These are phyloP conservation scores for Acanthurus tractus DNA, from an alignment of 2,797 vertebrate species.

Conservation along the genomic window DNA sequence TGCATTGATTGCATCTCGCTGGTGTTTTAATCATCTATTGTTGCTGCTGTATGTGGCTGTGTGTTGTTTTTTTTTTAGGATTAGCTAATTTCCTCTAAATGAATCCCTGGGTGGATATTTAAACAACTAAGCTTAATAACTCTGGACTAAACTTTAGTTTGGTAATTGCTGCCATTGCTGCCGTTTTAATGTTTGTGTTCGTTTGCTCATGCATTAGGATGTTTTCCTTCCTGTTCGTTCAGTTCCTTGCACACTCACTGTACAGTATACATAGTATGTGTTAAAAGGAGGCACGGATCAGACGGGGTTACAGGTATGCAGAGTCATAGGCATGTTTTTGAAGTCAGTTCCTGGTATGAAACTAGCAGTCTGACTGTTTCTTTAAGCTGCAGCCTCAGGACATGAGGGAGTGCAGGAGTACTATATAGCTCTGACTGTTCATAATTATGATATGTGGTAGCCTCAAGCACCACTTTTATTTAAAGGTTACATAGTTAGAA, in stretches of 20 bases:
- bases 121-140: constrained; percentile 64
- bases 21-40: constrained; percentile 62
- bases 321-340: constrained; percentile 18
- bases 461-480: constrained; percentile 25
- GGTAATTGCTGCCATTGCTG: constrained; percentile 44
- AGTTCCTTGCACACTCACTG: neutral
- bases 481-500: constrained; percentile 21
- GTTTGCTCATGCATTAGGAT: constrained; percentile 24
- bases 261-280: neutral
- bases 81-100: constrained; percentile 61
- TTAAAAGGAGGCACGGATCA: constrained; percentile 12
- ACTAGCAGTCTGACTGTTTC: constrained; percentile 6
- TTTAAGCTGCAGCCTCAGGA: constrained; percentile 2
- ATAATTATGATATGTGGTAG: constrained; percentile 23
- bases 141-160: constrained; percentile 51
- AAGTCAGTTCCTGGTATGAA: constrained; percentile 13
- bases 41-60: constrained; percentile 41
- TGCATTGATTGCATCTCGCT: constrained; percentile 67
- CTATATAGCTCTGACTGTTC: constrained; percentile 36
- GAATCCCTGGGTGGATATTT: constrained; percentile 61
- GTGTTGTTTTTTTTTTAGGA: constrained; percentile 10
- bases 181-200: constrained; percentile 22
- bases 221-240: neutral
- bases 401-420: neutral
- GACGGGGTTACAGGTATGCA: constrained; percentile 29